Evolutionary conservation across 2,113 vertebrate genomes (phyloP), one percentile per base, ranked within the genome.

Genomic region (Casuarius casuarius): DNA sequence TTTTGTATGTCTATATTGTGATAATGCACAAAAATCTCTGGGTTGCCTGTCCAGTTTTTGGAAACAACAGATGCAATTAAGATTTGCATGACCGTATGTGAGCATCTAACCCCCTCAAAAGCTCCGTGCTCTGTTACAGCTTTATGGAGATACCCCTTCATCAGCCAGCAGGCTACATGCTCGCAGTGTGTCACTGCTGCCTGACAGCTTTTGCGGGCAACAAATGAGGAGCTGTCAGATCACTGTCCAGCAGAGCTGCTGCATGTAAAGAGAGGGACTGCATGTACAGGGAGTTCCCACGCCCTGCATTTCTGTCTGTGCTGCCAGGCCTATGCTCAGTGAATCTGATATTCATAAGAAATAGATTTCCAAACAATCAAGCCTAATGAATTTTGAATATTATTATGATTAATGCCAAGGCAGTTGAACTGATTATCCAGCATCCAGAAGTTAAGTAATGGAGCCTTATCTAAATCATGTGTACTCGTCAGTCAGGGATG

Each of bases 311-410:
- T 81, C 71, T 94, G 52, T 74, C 22, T 35, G 5, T 38, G 54
- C 92, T 81, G 82, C 56, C 62, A 91, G 56, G 70, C 62, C 14
- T 10, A 16, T 80, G 83, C 70, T 90, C 84, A 90, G 81, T 46
- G 92, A 91, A 96, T 93, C 91, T 98, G 98, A 98, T 94, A 71
- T 96, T 97, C 97, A 97, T 96, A 97, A 97, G 97, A 97, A 98
- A 96, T 96, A 97, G 96, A 98, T 98, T 98, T 97, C 96, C 93
- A 97, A 98, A 97, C 97, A 98, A 97, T 96, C 84, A 88, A 87
- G 89, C 79, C 96, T 98, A 98, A 98, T 98, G 96, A 94, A 97
- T 98, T 97, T 97, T 98, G 97, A 98, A 98, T 94, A 97, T 91
- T 85, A 84, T 97, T 85, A 95, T 98, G 96, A 97, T 97, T 91